A percentile compares a stretch with the other conserved stretches of the same genome.
These are phyloP conservation scores for Cantharis flavilabris DNA, from an alignment of 2,888 invertebrate species.

Conservation along the genomic window DNA sequence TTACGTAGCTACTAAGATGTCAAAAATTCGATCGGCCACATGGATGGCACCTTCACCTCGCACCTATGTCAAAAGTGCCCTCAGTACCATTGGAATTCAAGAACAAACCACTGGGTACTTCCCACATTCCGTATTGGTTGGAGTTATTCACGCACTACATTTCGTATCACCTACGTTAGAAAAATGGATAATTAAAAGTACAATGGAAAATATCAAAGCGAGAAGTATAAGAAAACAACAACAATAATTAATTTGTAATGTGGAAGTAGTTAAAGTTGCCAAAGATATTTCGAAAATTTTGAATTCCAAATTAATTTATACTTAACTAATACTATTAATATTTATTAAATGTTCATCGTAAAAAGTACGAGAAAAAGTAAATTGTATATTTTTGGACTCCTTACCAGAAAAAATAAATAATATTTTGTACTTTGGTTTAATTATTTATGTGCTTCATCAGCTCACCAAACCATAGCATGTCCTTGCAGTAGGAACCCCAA, in stretches of 20 bases:
- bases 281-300: not conserved
- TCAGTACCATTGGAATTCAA: slow-evolving; percentile 72
- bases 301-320: not conserved
- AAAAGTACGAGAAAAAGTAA: not conserved
- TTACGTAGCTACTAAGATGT: slow-evolving; percentile 91
- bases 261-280: not conserved
- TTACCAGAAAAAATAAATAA: not conserved
- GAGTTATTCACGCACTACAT: slow-evolving; percentile 57
- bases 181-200: slow-evolving; percentile 66
- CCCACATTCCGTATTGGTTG: slow-evolving; percentile 67
- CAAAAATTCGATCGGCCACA: slow-evolving; percentile 74
- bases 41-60: slow-evolving; percentile 78
- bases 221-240: slow-evolving; percentile 54
- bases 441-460: no score
- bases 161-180: slow-evolving; percentile 60
- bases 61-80: slow-evolving; percentile 71
- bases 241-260: not conserved
- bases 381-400: not conserved
- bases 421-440: not conserved
- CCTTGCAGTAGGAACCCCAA: no score
- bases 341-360: not conserved
- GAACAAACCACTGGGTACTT: slow-evolving; percentile 76
- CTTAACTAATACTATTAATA: not conserved
- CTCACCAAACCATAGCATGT: no score
- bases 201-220: slow-evolving; percentile 68